Evolutionary conservation across 2,797 vertebrate genomes (phyloP).

Genomic region (Syngnathus acus): DNA sequence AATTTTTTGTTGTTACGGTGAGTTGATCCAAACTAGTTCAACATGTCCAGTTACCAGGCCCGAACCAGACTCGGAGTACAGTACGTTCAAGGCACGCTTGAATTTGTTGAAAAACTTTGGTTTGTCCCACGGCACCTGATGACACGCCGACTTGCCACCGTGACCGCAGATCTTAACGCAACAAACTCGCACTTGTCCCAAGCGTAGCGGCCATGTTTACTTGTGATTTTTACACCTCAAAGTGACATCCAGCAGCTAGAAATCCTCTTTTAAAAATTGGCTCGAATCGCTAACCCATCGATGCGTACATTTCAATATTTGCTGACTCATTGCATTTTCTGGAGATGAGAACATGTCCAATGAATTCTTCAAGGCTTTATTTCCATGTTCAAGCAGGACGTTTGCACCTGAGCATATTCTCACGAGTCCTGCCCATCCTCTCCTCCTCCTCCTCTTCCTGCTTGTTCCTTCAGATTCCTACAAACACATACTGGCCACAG

Average conservation of each 20-base stretch:
- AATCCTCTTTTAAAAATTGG: background rate
- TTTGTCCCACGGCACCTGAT: constrained; percentile 5
- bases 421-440: background rate
- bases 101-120: constrained; percentile 9
- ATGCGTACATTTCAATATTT: too few species aligned
- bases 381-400: background rate
- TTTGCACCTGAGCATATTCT: constrained; percentile 1
- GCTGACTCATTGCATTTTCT: background rate
- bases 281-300: too few species aligned
- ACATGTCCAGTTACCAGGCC: background rate
- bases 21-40: background rate
- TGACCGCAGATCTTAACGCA: constrained; percentile 23
- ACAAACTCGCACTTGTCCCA: constrained; percentile 19
- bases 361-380: background rate
- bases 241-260: background rate
- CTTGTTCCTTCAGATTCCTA: constrained; percentile 24
- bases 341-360: background rate
- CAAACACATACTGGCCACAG: constrained; percentile 40
- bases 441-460: constrained; percentile 9
- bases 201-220: background rate
- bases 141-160: constrained; percentile 15
- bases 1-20: too few species aligned
- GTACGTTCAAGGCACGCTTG: background rate
- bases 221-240: background rate
- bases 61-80: too few species aligned